Percentiles rank a stretch among this genome's conserved stretches.
These are phyloP conservation scores for Zaprionus nigranus DNA, from an alignment of 1,140 invertebrate genomes.

Conservation along the genomic window DNA sequence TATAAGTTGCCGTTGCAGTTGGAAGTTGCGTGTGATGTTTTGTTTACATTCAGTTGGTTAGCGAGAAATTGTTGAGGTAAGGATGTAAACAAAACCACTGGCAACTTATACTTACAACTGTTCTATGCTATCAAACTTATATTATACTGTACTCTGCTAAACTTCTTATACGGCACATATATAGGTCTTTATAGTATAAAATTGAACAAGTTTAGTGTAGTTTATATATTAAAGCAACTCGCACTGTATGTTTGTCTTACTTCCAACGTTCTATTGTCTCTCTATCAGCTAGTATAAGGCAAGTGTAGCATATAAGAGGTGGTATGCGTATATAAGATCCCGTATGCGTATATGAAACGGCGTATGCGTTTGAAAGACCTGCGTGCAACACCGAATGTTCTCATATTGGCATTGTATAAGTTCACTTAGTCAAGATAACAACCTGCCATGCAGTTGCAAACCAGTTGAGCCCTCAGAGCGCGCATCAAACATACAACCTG, in stretches of 20 bases:
- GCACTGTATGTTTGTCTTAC: not conserved
- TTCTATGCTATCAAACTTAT: constrained; percentile 50
- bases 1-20: not conserved
- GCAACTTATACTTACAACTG: constrained; percentile 39
- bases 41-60: constrained; percentile 1
- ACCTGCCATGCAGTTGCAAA: not conserved
- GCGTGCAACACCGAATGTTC: not conserved
- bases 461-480: not conserved
- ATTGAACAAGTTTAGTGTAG: not conserved
- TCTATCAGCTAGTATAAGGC: not conserved
- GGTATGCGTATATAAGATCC: not conserved
- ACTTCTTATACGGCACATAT: constrained; percentile 1
- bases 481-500: not conserved
- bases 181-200: not conserved
- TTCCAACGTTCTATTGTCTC: not conserved
- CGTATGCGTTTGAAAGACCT: not conserved
- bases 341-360: not conserved
- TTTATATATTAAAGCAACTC: not conserved
- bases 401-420: not conserved
- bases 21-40: constrained; percentile 1
- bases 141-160: not conserved
- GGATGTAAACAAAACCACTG: constrained; percentile 20
- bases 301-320: not conserved
- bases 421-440: not conserved
- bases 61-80: not conserved